A percentile compares a stretch with the other conserved stretches of the same genome.
Conservation (phyloP, 2,888 invertebrate genomes). For the Rhimphoctona megacephalus region DNA sequence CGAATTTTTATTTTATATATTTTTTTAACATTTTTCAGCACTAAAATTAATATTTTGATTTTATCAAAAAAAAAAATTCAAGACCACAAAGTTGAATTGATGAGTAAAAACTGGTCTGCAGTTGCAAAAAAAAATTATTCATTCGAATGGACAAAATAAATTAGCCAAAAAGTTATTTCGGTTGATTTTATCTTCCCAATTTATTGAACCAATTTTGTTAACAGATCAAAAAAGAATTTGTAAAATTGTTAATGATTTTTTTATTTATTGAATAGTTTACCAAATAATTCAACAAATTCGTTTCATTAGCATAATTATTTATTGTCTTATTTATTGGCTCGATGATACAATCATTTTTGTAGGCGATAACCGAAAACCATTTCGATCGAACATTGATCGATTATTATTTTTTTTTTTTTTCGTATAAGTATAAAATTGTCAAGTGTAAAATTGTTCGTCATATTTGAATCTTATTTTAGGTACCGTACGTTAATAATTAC, state of each 20-base stretch:
- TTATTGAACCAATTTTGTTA: no score
- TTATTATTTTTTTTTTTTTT: neutral
- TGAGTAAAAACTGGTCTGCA: neutral
- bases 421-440: neutral
- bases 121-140: no score
- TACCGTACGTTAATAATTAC: conserved; percentile 46
- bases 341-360: conserved; percentile 68
- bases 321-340: conserved; percentile 76
- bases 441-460: conserved; percentile 50
- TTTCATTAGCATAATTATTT: conserved; percentile 68
- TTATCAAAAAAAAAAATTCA: conserved; percentile 17
- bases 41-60: conserved; percentile 39
- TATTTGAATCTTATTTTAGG: conserved; percentile 22
- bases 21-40: conserved; percentile 23
- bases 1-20: conserved; percentile 1
- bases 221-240: neutral
- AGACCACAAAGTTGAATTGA: conserved; percentile 11
- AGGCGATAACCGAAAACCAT: conserved; percentile 4
- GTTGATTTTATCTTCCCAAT: no score
- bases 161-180: no score
- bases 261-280: neutral
- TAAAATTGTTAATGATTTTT: neutral
- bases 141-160: no score
- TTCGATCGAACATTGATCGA: neutral
- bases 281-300: neutral